Evolutionary conservation across 1,140 invertebrate genomes (phyloP).

Genomic region (Rhizoglyphus robini): DNA sequence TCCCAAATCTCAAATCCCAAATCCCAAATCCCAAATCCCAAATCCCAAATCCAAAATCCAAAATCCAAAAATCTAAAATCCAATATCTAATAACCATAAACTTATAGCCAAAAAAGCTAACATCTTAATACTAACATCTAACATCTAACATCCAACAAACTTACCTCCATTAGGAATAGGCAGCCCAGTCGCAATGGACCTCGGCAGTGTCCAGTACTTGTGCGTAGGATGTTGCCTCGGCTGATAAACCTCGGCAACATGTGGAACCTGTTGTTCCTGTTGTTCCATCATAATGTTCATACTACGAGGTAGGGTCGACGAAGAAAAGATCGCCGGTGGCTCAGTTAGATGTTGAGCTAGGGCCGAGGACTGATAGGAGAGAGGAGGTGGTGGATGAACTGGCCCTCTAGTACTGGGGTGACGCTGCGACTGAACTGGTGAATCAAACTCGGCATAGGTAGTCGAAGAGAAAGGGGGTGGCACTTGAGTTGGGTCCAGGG

Average conservation of each 20-base stretch:
- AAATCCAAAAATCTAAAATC: too few species aligned
- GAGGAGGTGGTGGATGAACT: not conserved
- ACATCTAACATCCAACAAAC: too few species aligned
- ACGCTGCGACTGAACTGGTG: not conserved
- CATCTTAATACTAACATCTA: too few species aligned
- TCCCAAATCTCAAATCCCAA: too few species aligned
- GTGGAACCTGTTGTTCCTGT: conserved; percentile 7
- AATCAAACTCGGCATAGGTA: not conserved
- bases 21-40: too few species aligned
- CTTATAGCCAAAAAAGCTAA: too few species aligned
- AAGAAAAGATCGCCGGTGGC: not conserved
- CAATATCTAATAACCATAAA: too few species aligned
- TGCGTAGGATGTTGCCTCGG: conserved; percentile 1
- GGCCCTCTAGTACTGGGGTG: too few species aligned
- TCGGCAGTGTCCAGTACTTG: conserved; percentile 21
- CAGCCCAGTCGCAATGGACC: not conserved
- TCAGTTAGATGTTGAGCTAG: not conserved
- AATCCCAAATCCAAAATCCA: too few species aligned
- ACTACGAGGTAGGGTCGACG: conserved; percentile 1
- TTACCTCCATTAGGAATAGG: not conserved
- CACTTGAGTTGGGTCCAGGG: not conserved
- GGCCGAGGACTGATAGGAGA: not conserved
- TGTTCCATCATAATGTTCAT: too few species aligned
- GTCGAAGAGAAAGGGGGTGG: not conserved
- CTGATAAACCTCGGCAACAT: conserved; percentile 10